Percentiles rank a stretch among this genome's conserved stretches.
These are phyloP conservation scores for Chymomyza procnemis DNA, from an alignment of 2,888 invertebrate species.

Conservation along the genomic window DNA sequence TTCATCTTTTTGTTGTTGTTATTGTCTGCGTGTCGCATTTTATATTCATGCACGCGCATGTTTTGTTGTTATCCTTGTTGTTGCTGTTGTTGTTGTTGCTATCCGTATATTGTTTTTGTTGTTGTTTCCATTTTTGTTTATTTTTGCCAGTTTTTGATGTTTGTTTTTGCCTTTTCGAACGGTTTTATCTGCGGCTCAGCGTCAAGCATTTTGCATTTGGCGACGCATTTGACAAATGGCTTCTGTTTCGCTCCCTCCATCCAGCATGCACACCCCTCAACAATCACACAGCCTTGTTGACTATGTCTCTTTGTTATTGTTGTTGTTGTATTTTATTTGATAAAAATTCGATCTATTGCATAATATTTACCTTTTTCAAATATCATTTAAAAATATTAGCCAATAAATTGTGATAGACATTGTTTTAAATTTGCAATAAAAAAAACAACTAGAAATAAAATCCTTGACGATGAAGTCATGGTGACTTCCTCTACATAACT, in stretches of 20 bases:
- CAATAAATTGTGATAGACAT: not conserved
- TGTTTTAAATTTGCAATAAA: no score
- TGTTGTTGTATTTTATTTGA: slow-evolving; percentile 67
- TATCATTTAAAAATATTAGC: not conserved
- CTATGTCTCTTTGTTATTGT: slow-evolving; percentile 44
- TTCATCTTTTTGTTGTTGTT: slow-evolving; percentile 52
- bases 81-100: slow-evolving; percentile 45
- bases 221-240: slow-evolving; percentile 75
- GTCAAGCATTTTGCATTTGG: slow-evolving; percentile 58
- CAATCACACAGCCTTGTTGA: slow-evolving; percentile 15
- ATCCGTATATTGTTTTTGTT: slow-evolving; percentile 39
- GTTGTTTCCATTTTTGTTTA: slow-evolving; percentile 57
- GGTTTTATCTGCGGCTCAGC: slow-evolving; percentile 73
- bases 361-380: slow-evolving; percentile 33
- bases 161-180: slow-evolving; percentile 74
- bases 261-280: slow-evolving; percentile 6
- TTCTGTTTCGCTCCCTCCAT: slow-evolving; percentile 53
- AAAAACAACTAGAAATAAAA: no score
- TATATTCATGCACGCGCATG: slow-evolving; percentile 60
- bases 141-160: slow-evolving; percentile 71
- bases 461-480: no score
- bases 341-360: slow-evolving; percentile 70
- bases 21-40: slow-evolving; percentile 58
- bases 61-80: slow-evolving; percentile 45
- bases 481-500: no score